Evolutionary conservation across 2,888 invertebrate genomes (phyloP).

Genomic region (Loripinus fragilis): DNA sequence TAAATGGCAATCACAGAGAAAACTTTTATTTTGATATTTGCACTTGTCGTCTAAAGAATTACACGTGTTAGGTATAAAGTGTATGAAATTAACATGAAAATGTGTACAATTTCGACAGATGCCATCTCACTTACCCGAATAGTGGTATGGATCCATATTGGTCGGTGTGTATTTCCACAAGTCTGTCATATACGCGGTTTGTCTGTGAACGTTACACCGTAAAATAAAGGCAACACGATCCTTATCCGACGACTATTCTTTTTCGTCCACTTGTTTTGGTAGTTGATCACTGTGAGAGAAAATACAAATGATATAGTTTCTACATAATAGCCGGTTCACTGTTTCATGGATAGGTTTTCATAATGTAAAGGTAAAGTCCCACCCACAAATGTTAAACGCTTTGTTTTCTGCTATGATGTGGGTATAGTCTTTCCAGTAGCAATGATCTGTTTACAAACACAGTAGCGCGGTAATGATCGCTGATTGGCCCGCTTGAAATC

Average conservation of each 20-base stretch:
- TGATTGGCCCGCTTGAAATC: slow-evolving; percentile 47
- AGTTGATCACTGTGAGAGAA: slow-evolving; percentile 54
- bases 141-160: slow-evolving; percentile 61
- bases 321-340: slow-evolving; percentile 62
- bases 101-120: slow-evolving; percentile 15
- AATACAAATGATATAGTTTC: slow-evolving; percentile 60
- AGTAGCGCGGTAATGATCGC: slow-evolving; percentile 35
- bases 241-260: slow-evolving; percentile 46
- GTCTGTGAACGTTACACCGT: slow-evolving; percentile 34
- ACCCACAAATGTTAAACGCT: slow-evolving; percentile 54
- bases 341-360: slow-evolving; percentile 63
- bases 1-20: too few species aligned
- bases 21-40: neutral
- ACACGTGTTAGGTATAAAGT: slow-evolving; percentile 20
- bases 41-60: neutral
- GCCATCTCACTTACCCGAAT: slow-evolving; percentile 59
- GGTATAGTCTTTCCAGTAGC: slow-evolving; percentile 42
- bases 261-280: slow-evolving; percentile 55
- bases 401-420: slow-evolving; percentile 55
- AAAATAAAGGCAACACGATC: slow-evolving; percentile 47
- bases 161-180: slow-evolving; percentile 52
- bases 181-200: slow-evolving; percentile 51
- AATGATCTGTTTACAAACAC: slow-evolving; percentile 55
- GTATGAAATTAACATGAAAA: slow-evolving; percentile 27
- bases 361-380: slow-evolving; percentile 57